Evolutionary conservation across 1,140 invertebrate genomes (phyloP), one percentile per base, ranked within the genome.

Genomic region (Probaryconus sp.): DNA sequence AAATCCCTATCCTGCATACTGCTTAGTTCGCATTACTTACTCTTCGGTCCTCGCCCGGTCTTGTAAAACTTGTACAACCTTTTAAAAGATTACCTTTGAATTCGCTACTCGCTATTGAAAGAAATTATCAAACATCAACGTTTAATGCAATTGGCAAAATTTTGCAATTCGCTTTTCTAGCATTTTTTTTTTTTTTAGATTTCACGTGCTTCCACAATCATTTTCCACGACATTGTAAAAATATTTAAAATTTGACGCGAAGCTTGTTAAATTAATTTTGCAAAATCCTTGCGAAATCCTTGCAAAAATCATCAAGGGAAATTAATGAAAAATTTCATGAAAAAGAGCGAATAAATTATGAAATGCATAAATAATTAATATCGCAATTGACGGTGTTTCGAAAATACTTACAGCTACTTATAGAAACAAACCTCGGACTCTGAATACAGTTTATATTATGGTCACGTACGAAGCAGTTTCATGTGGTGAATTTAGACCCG

Each of bases 31-130:
- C 53, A 68, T 68, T 78, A 61, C 79, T 68, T 48, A 42, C 45
- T 56, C 33, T 47, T 68, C 65, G 24, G 31, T 73, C 30, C 42
- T 42, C 38, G 50, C 11, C 48, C 16, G 28, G 51, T 72, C 42
- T 63, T 70, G 56, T 58, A 45, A 75, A 76, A 65, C 51, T 67
- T 48, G 40, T 50, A 55, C 33, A 76, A 65, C 73, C 77, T 81
- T 84, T 83, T 81, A 81, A 83, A 83, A 81, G 78, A 83, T 82
- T 80, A 82, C 80, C 56, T 77, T 73, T 78, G 65, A 83, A 85
- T 83, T 82, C 74, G 77, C 77, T 77, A 73, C 77, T 45, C 61
- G 73, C 76, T 72, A 83, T 80, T 76, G 70, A 51, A 72, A 73
- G 75, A 81, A 80, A 79, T 79, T 78, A 73, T 72, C 67, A 71